These are phyloP conservation scores for Fistularia tabacaria DNA, from an alignment of 2,797 vertebrate species.

Conservation along the genomic window DNA sequence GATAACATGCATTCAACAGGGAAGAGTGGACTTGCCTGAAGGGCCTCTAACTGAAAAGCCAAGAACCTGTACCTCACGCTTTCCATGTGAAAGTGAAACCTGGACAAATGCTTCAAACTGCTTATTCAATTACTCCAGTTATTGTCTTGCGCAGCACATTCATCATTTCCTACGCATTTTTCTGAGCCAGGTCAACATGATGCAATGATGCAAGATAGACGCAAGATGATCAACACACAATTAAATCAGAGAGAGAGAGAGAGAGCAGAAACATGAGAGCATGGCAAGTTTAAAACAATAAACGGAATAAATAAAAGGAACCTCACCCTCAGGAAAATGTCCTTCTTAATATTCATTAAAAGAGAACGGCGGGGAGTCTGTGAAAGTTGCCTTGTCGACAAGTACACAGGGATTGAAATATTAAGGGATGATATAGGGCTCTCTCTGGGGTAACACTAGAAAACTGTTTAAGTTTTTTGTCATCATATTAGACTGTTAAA, in stretches of 20 bases:
- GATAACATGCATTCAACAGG: too few relatives aligned
- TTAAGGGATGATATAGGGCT: slow-evolving; percentile 55
- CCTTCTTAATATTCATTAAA: slow-evolving; percentile 70
- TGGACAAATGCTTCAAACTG: slow-evolving; percentile 14
- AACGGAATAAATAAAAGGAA: slow-evolving; percentile 66
- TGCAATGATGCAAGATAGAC: slow-evolving; percentile 42
- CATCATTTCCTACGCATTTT: slow-evolving; percentile 23
- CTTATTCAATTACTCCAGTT: slow-evolving; percentile 7
- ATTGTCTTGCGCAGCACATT: slow-evolving; percentile 18
- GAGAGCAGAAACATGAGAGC: background rate
- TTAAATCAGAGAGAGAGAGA: slow-evolving; percentile 29
- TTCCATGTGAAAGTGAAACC: background rate
- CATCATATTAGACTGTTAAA: slow-evolving; percentile 10
- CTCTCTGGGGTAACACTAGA: slow-evolving; percentile 51
- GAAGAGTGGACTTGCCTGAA: too few relatives aligned
- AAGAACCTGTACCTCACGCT: too few relatives aligned
- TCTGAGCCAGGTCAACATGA: slow-evolving; percentile 31
- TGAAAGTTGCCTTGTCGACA: slow-evolving; percentile 48
- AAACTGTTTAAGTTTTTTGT: too few relatives aligned
- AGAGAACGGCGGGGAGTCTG: slow-evolving; percentile 50
- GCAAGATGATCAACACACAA: slow-evolving; percentile 31
- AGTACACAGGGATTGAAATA: slow-evolving; percentile 56
- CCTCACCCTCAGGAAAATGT: slow-evolving; percentile 67
- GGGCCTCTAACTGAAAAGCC: too few relatives aligned
- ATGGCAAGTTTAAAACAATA: slow-evolving; percentile 54